Conservation (phyloP, 2,888 invertebrate species). For the Lithophane leautieri region DNA sequence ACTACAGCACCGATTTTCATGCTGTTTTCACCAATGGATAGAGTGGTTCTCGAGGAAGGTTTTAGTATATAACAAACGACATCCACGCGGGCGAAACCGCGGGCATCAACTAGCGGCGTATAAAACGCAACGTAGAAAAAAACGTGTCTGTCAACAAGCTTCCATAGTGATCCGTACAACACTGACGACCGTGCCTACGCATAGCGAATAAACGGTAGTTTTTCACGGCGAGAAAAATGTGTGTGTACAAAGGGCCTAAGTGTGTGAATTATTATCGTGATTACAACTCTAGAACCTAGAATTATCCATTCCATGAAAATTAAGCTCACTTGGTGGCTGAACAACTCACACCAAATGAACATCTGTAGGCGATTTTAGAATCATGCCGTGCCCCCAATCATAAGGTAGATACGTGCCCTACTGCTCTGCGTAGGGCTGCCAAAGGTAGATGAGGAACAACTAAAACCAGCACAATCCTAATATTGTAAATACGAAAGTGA, state of each 20-base stretch:
- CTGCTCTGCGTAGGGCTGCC: background rate
- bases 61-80: too few relatives aligned
- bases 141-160: background rate
- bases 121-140: background rate
- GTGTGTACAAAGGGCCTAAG: background rate
- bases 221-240: background rate
- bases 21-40: too few relatives aligned
- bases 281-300: background rate
- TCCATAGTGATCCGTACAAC: background rate
- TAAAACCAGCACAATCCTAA: too few relatives aligned
- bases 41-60: too few relatives aligned
- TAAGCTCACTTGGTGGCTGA: conserved; percentile 1
- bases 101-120: too few relatives aligned
- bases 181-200: background rate
- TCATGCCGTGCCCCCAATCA: conserved; percentile 10
- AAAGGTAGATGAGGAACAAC: too few relatives aligned
- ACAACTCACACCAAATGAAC: background rate
- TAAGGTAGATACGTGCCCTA: background rate
- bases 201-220: background rate
- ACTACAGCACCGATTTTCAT: too few relatives aligned
- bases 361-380: conserved; percentile 14
- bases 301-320: background rate
- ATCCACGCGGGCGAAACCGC: too few relatives aligned
- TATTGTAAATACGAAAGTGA: too few relatives aligned
- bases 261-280: background rate